Percentiles rank a stretch among this genome's conserved stretches.
phyloP scores from a whole-genome alignment of 2,797 vertebrate genomes.

The Cuculus canorus region DNA sequence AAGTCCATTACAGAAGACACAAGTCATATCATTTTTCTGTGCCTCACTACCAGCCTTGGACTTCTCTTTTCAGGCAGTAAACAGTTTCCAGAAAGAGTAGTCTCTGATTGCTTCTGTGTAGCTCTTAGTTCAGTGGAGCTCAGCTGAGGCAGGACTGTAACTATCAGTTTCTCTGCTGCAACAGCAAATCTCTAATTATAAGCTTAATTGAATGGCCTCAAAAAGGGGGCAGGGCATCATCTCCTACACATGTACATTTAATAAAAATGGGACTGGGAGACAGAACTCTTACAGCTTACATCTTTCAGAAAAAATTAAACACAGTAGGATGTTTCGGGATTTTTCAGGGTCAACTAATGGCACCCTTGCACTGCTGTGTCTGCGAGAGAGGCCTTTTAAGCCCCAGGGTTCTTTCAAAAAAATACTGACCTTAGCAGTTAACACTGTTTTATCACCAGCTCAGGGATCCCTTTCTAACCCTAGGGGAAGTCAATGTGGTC shows the following conservation, averaged over 20 bases:
- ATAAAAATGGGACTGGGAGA: background rate
- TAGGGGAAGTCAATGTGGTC: background rate
- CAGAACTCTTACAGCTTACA: background rate
- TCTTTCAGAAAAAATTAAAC: background rate
- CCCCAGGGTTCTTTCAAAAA: slow-evolving; percentile 14
- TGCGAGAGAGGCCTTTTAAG: background rate
- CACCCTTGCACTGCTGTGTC: background rate
- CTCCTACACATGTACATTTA: background rate
- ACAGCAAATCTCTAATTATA: slow-evolving; percentile 53
- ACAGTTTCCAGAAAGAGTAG: background rate
- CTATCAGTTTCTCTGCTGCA: slow-evolving; percentile 38
- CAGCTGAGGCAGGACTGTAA: background rate
- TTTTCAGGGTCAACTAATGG: background rate
- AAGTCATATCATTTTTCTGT: background rate
- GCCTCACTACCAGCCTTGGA: slow-evolving; percentile 21
- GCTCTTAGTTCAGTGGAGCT: background rate
- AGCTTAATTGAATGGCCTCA: slow-evolving; percentile 44
- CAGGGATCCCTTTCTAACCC: background rate
- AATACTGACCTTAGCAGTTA: background rate
- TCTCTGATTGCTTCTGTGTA: background rate
- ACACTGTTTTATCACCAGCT: background rate
- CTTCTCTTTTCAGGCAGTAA: background rate
- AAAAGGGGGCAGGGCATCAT: background rate
- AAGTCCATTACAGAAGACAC: background rate
- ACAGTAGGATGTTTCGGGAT: background rate